Conservation (phyloP, 2,797 vertebrate species). For the Sebastes variabilis region DNA sequence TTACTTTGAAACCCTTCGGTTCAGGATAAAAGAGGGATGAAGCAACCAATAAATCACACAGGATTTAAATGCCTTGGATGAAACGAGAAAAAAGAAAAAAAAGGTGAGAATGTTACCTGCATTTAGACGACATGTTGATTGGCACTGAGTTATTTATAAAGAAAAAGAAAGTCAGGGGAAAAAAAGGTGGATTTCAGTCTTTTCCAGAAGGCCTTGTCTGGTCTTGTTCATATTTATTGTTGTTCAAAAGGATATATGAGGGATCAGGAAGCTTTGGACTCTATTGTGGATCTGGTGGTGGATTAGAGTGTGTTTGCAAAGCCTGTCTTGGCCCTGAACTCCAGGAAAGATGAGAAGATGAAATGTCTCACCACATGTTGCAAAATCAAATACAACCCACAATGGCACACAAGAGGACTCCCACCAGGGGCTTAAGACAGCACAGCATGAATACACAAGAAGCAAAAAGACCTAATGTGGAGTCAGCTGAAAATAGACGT, state of each 20-base stretch:
- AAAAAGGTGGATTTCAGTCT: not conserved
- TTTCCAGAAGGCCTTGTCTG: conserved; percentile 9
- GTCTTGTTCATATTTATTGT: conserved; percentile 30
- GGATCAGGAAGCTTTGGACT: conserved; percentile 49
- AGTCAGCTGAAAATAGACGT: not conserved
- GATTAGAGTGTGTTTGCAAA: conserved; percentile 63
- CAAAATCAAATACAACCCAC: conserved; percentile 49
- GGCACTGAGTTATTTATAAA: not conserved
- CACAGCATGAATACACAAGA: conserved; percentile 15
- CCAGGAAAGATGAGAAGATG: conserved; percentile 48
- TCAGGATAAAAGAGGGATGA: not conserved
- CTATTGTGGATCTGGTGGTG: conserved; percentile 38
- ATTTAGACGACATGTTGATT: not conserved
- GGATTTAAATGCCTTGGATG: not conserved
- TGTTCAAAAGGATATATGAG: conserved; percentile 40
- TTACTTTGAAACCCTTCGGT: not conserved
- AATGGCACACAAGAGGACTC: conserved; percentile 27
- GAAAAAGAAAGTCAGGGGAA: not conserved
- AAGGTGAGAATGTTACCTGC: not conserved
- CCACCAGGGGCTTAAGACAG: conserved; percentile 44
- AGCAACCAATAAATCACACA: conserved; percentile 4
- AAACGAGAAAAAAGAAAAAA: too few species aligned
- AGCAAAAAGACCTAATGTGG: not conserved
- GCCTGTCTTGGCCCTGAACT: conserved; percentile 51
- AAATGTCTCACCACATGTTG: conserved; percentile 53